A percentile compares a stretch with the other conserved stretches of the same genome.
phyloP scores from a whole-genome alignment of 2,113 vertebrate genomes.

The Xenus cinereus region DNA sequence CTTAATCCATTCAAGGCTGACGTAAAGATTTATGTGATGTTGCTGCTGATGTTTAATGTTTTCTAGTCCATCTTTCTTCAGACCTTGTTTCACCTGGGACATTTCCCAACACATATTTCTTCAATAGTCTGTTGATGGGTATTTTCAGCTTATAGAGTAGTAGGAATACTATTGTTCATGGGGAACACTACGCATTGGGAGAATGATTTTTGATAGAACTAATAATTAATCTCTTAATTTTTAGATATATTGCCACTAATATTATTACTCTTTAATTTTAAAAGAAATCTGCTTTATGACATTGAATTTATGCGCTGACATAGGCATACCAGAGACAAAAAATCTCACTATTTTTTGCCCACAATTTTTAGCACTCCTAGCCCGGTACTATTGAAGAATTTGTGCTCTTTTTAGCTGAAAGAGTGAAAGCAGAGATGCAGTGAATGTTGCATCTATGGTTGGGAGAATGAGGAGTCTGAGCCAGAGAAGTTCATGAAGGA shows the following conservation, averaged over 20 bases:
- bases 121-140: background rate
- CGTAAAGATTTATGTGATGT: background rate
- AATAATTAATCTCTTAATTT: background rate
- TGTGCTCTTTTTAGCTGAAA: background rate
- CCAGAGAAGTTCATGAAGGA: background rate
- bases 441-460: background rate
- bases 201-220: background rate
- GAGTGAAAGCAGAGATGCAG: background rate
- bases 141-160: background rate
- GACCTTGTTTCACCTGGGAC: background rate
- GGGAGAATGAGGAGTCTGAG: background rate
- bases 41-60: background rate
- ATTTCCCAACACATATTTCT: background rate
- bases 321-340: background rate
- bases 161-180: background rate
- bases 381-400: background rate
- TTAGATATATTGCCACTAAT: background rate
- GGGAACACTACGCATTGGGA: background rate
- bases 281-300: background rate
- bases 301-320: background rate
- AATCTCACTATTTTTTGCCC: accelerated
- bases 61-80: background rate
- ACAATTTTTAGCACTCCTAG: background rate
- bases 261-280: background rate
- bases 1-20: background rate